These are phyloP conservation scores for Fissipunctia ypsillon DNA, from an alignment of 2,888 invertebrate species.

Conservation along the genomic window DNA sequence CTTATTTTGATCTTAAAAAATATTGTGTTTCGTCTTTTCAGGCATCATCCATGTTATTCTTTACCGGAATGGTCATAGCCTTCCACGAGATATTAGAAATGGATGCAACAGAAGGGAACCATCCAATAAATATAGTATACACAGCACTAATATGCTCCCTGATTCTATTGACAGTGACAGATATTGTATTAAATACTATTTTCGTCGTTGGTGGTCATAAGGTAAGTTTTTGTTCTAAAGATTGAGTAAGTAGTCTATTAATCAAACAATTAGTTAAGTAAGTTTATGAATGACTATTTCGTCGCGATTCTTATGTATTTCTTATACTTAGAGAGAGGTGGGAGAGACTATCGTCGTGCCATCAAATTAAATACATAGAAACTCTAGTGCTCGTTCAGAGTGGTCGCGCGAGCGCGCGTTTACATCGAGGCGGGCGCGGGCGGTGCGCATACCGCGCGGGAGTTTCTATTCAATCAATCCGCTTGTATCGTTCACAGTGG, in stretches of 20 bases:
- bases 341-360: no score
- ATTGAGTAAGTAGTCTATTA: neutral
- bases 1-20: neutral
- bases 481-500: no score
- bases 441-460: no score
- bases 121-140: neutral
- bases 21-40: conserved; percentile 18
- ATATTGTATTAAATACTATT: conserved; percentile 26
- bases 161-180: conserved; percentile 16
- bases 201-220: conserved; percentile 42
- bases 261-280: neutral
- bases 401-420: no score
- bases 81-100: neutral
- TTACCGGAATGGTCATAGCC: neutral
- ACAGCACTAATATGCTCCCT: neutral
- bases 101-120: neutral
- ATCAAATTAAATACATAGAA: no score
- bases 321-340: no score
- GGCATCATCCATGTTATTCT: conserved; percentile 6
- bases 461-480: no score
- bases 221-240: conserved; percentile 25
- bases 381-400: no score
- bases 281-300: no score
- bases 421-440: no score
- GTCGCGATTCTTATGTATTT: no score